Base-by-base conservation (phyloP, 2,797 vertebrate species). In the Lepus oiostolus region DNA sequence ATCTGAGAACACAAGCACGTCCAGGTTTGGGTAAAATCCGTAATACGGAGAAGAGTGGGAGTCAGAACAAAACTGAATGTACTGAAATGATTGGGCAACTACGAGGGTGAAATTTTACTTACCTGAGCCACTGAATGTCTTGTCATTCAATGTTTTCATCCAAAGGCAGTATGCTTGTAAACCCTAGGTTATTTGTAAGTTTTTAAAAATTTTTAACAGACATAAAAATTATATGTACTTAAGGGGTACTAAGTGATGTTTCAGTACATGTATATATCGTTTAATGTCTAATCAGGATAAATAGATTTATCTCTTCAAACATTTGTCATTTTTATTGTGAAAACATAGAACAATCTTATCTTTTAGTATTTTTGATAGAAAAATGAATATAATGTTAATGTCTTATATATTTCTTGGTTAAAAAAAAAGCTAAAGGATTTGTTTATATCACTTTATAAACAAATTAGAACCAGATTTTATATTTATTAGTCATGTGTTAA, bases 61-160 rank as follows among this genome's bases (percentile, higher is more conserved):
- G 5, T 75, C 30, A 63, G 52, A 72, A 87, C 67, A 60, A 90
- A 90, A 93, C 71, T 42, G 21, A 83, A 35, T 4, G 79, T 35
- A 47, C 76, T 83, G 83, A 79, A 4, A 63, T 81, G 80, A 70
- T 35, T 47, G 12, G 52, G 5, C 4, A 91, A 72, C 11, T 75
- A n/a, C 12, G 21, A 88, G n/a, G 89, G 82, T 81, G 32, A 38
- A 54, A 38, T 96, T 89, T 89, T 24, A 74, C 22, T 62, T 92
- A 68, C 32, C 42, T 54, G 58, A 86, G 9, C 1, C 32, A 42
- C 24, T 47, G 67, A 81, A 82, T 85, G 8, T 5, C 24, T 80
- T 88, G 10, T 63, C 63, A 63, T n/a, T 13, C 68, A 83, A 28
- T 50, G 74, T 5, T 38, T 72, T 62, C 17, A 80, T 24, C 9